Base-by-base conservation (phyloP, 2,888 invertebrate genomes). In the Melieria crassipennis region DNA sequence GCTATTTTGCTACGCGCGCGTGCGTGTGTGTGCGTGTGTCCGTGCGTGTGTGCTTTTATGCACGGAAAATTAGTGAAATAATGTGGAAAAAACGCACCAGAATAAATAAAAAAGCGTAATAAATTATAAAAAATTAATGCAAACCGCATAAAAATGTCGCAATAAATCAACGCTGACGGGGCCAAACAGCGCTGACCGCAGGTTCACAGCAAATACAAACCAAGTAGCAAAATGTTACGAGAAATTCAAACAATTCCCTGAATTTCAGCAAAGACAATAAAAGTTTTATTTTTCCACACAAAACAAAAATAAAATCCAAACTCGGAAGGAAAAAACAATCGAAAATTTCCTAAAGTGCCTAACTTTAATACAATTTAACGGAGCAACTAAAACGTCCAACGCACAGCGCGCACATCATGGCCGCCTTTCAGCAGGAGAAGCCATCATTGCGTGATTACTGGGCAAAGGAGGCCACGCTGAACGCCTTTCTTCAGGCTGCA, bases 381-480 rank as follows among this genome's bases (percentile, higher is more conserved):
- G 1, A 30, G 30, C 30, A 30, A 30, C 30, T 30, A 30, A 30
- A 30, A 30, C 30, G 30, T 30, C 30, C 30, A 30, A 30, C 30
- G 30, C 30, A 30, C 30, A 58, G 16, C 9, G 42, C 16, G 9
- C 13, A 58, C 7, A 55, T 47, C 47, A 82, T 82, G 84, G 81
- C 81, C 75, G 79, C 79, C 64, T 79, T 78, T 65, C 30, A 30
- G 30, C 74, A 81, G 45, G 81, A 81, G 69, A 74, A 72, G 58
- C 69, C 79, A 60, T 75, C 77, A 42, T 77, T 82, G 69, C 84
- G 85, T 71, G 83, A 84, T 78, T 82, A 81, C 65, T 84, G 84
- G 85, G 83, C 85, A 65, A 84, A 84, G 75, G 84, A 84, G 60
- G 80, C 84, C 56, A 84, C 83, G 42, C 77, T 84, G 65, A 82